Base-by-base conservation (phyloP, 1,140 invertebrate species). In the Laodelphax striatellus region DNA sequence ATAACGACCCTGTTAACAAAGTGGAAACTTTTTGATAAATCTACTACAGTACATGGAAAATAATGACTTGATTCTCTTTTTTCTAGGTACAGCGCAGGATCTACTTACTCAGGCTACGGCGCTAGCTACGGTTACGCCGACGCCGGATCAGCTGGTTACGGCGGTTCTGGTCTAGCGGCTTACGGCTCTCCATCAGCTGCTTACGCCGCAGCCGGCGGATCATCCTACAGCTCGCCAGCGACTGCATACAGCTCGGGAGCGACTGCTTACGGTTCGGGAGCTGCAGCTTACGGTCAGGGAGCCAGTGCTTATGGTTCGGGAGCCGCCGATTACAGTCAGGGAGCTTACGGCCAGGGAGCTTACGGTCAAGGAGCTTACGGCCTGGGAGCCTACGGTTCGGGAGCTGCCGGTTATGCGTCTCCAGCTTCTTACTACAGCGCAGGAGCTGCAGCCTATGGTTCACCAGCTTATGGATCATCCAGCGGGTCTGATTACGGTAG, bases 361-460 rank as follows among this genome's bases (percentile, higher is more conserved):
- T 61, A 61, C 53, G 38, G 41, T 19, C 22, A 34, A 9, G 59
- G 52, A 55, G 52, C 34, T 41, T 61, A 46, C 10, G 34, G 28
- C 9, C 9, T 28, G 14, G 46, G 52, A 38, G 24, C 61, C 17
- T 38, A 57, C 17, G 61, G 54, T 52, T 28, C 34, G 28, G 58
- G 16, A 46, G 14, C 24, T 28, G 24, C 24, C 24, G 44, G 43
- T 22, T 24, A 43, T 6, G 31, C 17, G 11, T 50, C 10, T 17
- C 34, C 17, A n/a, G 38, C 46, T 34, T 14, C 43, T 4, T 34
- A 11, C 11, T 59, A 38, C 38, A 34, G 46, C 44, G 16, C 17
- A 34, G 17, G n/a, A 28, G 57, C 24, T 6, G 24, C 24, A 28
- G 24, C 44, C 4, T 55, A 55, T 41, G 60, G 56, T 28, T 28